Percentiles rank a stretch among this genome's conserved stretches.
Conservation (phyloP, 2,797 vertebrate genomes). For the Spatula versicolor region DNA sequence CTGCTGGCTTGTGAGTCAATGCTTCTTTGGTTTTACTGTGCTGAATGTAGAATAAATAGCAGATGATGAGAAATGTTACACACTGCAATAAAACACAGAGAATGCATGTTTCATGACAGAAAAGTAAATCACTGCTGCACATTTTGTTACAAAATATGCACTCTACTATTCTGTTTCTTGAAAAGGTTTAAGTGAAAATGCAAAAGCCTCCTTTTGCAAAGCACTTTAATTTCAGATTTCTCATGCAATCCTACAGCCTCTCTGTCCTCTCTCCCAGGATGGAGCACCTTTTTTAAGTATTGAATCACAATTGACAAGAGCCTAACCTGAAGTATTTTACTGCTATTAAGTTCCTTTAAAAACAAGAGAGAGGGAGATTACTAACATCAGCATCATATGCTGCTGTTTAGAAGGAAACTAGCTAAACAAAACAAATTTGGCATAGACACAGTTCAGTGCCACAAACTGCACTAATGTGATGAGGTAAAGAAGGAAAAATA, state of each 20-base stretch:
- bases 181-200: slow-evolving; percentile 24
- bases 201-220: neutral
- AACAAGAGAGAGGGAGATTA: neutral
- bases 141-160: slow-evolving; percentile 24
- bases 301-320: slow-evolving; percentile 4
- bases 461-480: neutral
- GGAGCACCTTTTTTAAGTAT: neutral
- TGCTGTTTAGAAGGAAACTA: neutral
- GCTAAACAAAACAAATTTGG: slow-evolving; percentile 1
- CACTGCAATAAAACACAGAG: slow-evolving; percentile 21
- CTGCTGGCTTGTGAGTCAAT: slow-evolving; percentile 50
- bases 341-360: slow-evolving; percentile 14
- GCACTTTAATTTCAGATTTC: slow-evolving; percentile 50
- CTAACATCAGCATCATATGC: neutral
- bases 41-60: slow-evolving; percentile 59
- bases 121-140: slow-evolving; percentile 24
- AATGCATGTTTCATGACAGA: neutral
- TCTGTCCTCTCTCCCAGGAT: neutral
- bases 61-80: slow-evolving; percentile 36
- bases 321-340: slow-evolving; percentile 16
- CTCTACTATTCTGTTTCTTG: neutral
- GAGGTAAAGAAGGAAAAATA: slow-evolving; percentile 13
- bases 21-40: slow-evolving; percentile 31
- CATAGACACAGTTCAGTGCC: neutral
- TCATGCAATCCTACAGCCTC: neutral